Conservation (phyloP, 2,888 invertebrate genomes). For the Gymnocheta viridis region DNA sequence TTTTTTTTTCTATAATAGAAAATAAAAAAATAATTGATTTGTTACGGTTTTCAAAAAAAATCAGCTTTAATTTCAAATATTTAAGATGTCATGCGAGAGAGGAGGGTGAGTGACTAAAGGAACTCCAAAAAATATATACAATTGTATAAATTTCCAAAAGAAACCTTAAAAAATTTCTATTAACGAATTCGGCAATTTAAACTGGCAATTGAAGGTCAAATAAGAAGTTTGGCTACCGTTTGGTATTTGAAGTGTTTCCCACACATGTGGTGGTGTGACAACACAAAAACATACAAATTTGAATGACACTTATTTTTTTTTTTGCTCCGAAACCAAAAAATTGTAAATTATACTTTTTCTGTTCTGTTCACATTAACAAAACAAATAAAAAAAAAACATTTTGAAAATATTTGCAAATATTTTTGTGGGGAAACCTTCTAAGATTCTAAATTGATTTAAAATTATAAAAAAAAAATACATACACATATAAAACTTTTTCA, state of each 20-base stretch:
- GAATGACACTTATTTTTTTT: neutral
- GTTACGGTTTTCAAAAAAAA: constrained; percentile 48
- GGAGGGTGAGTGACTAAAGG: neutral
- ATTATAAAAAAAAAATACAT: no score
- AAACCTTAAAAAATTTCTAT: constrained; percentile 49
- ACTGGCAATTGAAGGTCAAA: constrained; percentile 25
- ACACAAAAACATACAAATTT: neutral
- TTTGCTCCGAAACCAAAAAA: neutral
- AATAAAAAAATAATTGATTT: constrained; percentile 46
- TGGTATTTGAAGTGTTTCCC: constrained; percentile 58
- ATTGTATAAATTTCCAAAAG: constrained; percentile 13
- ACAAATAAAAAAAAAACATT: neutral
- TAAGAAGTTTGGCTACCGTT: constrained; percentile 35
- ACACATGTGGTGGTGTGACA: neutral
- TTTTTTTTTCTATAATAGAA: constrained; percentile 17
- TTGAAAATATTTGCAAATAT: neutral
- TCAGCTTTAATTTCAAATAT: constrained; percentile 13
- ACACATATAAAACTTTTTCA: no score
- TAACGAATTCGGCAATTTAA: constrained; percentile 23
- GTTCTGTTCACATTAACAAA: neutral
- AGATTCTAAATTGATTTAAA: neutral
- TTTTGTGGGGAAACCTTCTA: constrained; percentile 44
- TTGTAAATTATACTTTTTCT: constrained; percentile 22
- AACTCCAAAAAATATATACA: neutral
- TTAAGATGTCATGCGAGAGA: neutral